Evolutionary conservation across 1,140 invertebrate genomes (phyloP).

Genomic region (Micrasema minimum): DNA sequence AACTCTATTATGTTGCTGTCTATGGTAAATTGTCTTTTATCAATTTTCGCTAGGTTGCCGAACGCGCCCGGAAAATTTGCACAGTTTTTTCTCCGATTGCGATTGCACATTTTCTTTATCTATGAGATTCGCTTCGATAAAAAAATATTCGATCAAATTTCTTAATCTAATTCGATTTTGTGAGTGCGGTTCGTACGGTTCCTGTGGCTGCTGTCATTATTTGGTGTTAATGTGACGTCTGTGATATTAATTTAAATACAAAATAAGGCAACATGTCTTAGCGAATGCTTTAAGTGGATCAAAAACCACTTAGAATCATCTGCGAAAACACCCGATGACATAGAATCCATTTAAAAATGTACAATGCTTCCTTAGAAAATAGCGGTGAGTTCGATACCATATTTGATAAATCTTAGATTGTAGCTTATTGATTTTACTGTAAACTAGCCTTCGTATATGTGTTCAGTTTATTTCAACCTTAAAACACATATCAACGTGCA

Average conservation of each 20-base stretch:
- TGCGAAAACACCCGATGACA: slow-evolving; percentile 18
- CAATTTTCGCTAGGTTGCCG: too few species aligned
- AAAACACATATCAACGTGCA: too few species aligned
- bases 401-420: slow-evolving; percentile 11
- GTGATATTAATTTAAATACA: slow-evolving; percentile 16
- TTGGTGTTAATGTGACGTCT: slow-evolving; percentile 16
- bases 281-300: slow-evolving; percentile 38
- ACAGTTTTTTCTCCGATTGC: slow-evolving; percentile 21
- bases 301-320: slow-evolving; percentile 41
- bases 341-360: slow-evolving; percentile 41
- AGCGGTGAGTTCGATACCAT: slow-evolving; percentile 32
- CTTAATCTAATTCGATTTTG: not conserved
- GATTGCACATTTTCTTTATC: slow-evolving; percentile 25
- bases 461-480: too few species aligned
- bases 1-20: too few species aligned
- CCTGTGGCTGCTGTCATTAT: not conserved
- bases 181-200: not conserved
- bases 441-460: too few species aligned
- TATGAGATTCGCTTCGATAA: slow-evolving; percentile 10
- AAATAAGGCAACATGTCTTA: slow-evolving; percentile 44
- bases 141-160: too few species aligned
- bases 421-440: not conserved
- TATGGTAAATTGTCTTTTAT: too few species aligned
- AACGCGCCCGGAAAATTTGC: slow-evolving; percentile 7
- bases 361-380: slow-evolving; percentile 46